These are phyloP conservation scores for Halocynthia roretzi DNA, from an alignment of 23 tunicate genomes.

Conservation along the genomic window DNA sequence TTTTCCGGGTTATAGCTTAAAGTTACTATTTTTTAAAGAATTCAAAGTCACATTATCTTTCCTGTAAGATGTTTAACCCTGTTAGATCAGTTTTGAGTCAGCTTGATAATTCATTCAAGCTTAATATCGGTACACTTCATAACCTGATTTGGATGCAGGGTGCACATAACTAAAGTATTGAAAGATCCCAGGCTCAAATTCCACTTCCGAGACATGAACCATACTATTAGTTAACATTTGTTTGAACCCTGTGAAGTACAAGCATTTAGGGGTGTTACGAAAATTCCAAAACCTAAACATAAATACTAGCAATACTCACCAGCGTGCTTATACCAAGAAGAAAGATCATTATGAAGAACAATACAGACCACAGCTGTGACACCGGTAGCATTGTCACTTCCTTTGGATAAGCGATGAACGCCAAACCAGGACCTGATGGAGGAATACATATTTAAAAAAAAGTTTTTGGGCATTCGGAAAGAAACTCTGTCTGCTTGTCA, in stretches of 20 bases:
- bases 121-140: too few species aligned
- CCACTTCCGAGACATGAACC: background rate
- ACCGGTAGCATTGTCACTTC: constrained; percentile 82
- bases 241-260: background rate
- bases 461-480: too few species aligned
- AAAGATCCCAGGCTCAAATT: background rate
- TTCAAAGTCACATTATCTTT: too few species aligned
- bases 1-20: too few species aligned
- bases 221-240: background rate
- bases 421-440: constrained; percentile 78
- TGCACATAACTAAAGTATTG: background rate
- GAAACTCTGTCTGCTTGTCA: too few species aligned
- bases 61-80: too few species aligned
- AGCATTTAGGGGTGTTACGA: background rate
- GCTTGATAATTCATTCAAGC: too few species aligned
- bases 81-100: too few species aligned
- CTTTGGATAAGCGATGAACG: constrained; percentile 95
- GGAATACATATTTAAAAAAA: background rate
- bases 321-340: constrained; percentile 90
- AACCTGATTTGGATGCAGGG: too few species aligned
- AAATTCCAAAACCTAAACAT: background rate
- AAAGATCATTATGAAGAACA: constrained; percentile 91
- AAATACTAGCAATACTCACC: constrained; percentile 33
- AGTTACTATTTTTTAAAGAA: too few species aligned
- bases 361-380: constrained; percentile 79